Conservation (phyloP, 2,888 invertebrate genomes). For the Idaea biselata region DNA sequence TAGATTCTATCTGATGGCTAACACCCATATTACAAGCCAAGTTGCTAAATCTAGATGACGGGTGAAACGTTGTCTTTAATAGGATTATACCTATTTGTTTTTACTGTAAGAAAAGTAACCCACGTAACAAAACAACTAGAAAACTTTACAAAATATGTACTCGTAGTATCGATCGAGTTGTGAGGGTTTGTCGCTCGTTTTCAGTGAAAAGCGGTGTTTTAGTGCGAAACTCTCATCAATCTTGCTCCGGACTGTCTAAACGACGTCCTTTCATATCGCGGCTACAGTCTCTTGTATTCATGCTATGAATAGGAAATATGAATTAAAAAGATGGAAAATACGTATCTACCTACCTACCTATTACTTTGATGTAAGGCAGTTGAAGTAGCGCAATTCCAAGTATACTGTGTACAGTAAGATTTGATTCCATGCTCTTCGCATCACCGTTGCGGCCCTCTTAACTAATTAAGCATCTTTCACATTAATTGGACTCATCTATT, state of each 20-base stretch:
- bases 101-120: background rate
- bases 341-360: background rate
- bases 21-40: too few species aligned
- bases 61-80: too few species aligned
- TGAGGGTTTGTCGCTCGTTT: constrained; percentile 20
- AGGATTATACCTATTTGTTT: too few species aligned
- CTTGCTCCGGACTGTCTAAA: constrained; percentile 50
- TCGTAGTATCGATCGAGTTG: background rate
- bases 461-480: too few species aligned
- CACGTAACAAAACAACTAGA: background rate
- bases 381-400: constrained; percentile 13
- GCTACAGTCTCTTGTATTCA: constrained; percentile 45
- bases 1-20: too few species aligned
- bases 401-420: too few species aligned
- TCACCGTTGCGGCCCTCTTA: too few species aligned
- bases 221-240: constrained; percentile 59
- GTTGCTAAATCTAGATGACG: too few species aligned
- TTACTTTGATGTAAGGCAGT: constrained; percentile 4
- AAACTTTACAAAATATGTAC: background rate
- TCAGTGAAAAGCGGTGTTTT: constrained; percentile 51
- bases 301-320: constrained; percentile 44
- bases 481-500: too few species aligned
- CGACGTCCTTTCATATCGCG: constrained; percentile 51
- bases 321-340: constrained; percentile 31
- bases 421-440: too few species aligned